A percentile compares a stretch with the other conserved stretches of the same genome.
Conservation (phyloP, 2,797 vertebrate species). For the Macropus fuliginosus region DNA sequence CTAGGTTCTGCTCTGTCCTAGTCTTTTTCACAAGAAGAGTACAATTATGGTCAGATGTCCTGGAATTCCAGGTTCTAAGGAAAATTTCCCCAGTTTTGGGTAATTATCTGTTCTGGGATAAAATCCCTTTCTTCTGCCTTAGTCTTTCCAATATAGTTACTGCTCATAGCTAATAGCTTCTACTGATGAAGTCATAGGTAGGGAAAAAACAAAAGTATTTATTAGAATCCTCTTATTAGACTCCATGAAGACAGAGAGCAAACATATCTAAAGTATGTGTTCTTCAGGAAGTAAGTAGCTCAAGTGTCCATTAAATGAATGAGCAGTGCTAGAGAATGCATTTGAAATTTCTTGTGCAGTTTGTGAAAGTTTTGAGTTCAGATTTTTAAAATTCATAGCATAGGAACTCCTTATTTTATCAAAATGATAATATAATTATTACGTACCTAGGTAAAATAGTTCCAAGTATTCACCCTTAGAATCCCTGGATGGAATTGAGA, state of each 20-base stretch:
- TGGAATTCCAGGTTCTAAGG: not conserved
- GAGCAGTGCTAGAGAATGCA: not conserved
- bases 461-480: not conserved
- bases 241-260: not conserved
- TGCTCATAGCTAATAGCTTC: not conserved
- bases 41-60: not conserved
- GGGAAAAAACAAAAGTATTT: not conserved
- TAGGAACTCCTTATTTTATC: not conserved
- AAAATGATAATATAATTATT: not conserved
- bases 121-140: not conserved
- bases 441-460: not conserved
- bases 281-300: not conserved
- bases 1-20: not conserved
- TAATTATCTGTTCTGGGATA: not conserved
- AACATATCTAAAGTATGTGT: not conserved
- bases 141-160: not conserved
- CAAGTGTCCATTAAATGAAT: not conserved
- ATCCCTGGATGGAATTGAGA: not conserved
- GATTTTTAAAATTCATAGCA: not conserved
- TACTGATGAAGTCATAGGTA: not conserved
- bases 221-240: not conserved
- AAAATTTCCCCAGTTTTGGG: not conserved
- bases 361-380: not conserved
- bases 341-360: not conserved
- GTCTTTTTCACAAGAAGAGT: not conserved